Percentiles rank a stretch among this genome's conserved stretches.
These are phyloP conservation scores for Anastrepha obliqua DNA, from an alignment of 1,140 invertebrate species.

Conservation along the genomic window DNA sequence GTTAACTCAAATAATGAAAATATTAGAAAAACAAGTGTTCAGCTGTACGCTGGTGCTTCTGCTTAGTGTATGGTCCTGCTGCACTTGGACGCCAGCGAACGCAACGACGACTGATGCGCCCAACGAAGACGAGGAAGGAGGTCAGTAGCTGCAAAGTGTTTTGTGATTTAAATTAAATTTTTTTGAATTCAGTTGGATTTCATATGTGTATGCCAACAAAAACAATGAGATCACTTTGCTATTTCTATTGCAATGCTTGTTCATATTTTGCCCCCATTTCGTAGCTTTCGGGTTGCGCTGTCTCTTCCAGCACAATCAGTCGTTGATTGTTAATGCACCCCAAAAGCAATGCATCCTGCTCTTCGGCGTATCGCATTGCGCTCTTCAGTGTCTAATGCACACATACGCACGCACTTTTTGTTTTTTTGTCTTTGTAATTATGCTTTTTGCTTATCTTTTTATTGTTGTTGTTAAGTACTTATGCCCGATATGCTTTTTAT, in stretches of 20 bases:
- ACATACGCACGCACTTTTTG: neutral
- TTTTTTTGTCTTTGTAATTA: neutral
- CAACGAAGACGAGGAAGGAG: conserved; percentile 7
- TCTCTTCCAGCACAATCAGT: conserved; percentile 4
- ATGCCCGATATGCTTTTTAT: neutral
- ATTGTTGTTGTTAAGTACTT: neutral
- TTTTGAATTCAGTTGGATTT: neutral
- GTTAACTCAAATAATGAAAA: neutral
- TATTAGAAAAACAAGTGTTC: neutral
- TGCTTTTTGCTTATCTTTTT: neutral
- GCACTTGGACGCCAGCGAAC: neutral
- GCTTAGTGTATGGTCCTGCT: neutral
- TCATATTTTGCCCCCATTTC: neutral
- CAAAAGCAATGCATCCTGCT: neutral
- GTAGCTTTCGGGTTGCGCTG: neutral
- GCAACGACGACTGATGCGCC: neutral
- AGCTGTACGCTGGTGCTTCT: neutral
- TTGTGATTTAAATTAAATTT: neutral
- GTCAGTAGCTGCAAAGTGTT: neutral
- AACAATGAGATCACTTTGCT: conserved; percentile 44
- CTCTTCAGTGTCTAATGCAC: neutral
- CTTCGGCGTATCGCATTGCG: neutral
- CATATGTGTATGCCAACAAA: neutral
- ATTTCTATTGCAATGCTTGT: neutral
- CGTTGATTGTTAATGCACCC: neutral